phyloP scores from a whole-genome alignment of 2,888 invertebrate genomes.

The Mythimna pallens region DNA sequence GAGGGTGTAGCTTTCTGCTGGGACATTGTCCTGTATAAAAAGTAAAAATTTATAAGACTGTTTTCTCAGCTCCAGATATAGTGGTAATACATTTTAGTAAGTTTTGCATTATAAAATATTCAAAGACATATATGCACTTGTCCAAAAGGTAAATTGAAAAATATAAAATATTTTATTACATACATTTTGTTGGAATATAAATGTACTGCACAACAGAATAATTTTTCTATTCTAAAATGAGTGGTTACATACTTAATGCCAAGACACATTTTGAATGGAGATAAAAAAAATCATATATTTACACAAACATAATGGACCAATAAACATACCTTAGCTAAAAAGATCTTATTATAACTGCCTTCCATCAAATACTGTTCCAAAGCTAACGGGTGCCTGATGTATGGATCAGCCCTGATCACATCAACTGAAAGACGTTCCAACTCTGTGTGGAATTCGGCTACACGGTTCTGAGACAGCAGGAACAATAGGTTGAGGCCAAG shows the following conservation, averaged over 20 bases:
- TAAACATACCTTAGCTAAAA: conserved; percentile 93
- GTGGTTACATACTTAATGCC: too few species aligned
- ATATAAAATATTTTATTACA: too few species aligned
- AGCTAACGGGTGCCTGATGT: conserved; percentile 98
- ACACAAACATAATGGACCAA: background rate
- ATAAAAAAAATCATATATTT: background rate
- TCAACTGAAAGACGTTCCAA: conserved; percentile 97
- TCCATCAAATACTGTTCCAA: conserved; percentile 99
- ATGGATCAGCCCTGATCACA: conserved; percentile 97
- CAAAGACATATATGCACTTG: too few species aligned
- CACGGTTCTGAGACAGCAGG: conserved; percentile 98
- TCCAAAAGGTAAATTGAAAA: too few species aligned
- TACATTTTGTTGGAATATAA: too few species aligned
- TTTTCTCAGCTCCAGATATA: background rate
- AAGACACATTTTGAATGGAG: too few species aligned
- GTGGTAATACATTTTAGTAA: too few species aligned
- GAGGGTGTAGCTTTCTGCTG: conserved; percentile 98
- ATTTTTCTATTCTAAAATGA: too few species aligned
- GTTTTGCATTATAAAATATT: too few species aligned
- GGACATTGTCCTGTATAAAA: conserved; percentile 94
- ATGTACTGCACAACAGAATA: too few species aligned
- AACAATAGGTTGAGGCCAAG: conserved; percentile 98
- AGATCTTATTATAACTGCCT: conserved; percentile 99
- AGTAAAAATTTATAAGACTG: background rate
- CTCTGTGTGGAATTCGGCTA: conserved; percentile 99